These are phyloP conservation scores for Rhabdomys pumilio DNA, from an alignment of 2,797 vertebrate genomes.

Conservation along the genomic window DNA sequence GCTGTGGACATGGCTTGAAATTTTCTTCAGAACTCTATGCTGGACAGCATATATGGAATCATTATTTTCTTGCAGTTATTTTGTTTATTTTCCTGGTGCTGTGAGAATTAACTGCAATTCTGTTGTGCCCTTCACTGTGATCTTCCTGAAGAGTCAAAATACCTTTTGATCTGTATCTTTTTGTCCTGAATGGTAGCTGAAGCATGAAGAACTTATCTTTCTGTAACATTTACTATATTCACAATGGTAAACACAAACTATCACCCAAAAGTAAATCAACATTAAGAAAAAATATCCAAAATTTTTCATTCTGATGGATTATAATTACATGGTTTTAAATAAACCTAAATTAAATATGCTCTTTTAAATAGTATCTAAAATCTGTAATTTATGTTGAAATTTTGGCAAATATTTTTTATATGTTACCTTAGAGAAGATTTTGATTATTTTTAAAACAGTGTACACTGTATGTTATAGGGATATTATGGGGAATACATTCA, in stretches of 20 bases:
- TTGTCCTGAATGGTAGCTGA: neutral
- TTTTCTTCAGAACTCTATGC: neutral
- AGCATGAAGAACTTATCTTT: neutral
- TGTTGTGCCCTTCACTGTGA: neutral
- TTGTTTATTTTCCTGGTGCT: neutral
- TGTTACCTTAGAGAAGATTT: neutral
- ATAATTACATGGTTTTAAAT: neutral
- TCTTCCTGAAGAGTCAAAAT: neutral
- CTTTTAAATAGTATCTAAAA: neutral
- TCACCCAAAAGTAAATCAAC: neutral
- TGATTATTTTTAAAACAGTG: neutral
- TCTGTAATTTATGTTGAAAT: neutral
- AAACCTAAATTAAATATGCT: neutral
- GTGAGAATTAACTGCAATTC: neutral
- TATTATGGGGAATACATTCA: neutral
- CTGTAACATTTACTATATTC: neutral
- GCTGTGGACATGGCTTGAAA: fast-evolving
- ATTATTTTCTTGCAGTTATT: neutral
- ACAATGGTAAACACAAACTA: neutral
- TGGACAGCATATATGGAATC: neutral
- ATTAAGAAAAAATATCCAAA: neutral
- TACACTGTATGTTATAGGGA: neutral
- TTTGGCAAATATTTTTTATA: neutral
- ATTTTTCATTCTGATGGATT: neutral
- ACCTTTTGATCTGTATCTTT: neutral